Base-by-base conservation (phyloP, 2,113 vertebrate genomes). In the Prionailurus bengalensis region DNA sequence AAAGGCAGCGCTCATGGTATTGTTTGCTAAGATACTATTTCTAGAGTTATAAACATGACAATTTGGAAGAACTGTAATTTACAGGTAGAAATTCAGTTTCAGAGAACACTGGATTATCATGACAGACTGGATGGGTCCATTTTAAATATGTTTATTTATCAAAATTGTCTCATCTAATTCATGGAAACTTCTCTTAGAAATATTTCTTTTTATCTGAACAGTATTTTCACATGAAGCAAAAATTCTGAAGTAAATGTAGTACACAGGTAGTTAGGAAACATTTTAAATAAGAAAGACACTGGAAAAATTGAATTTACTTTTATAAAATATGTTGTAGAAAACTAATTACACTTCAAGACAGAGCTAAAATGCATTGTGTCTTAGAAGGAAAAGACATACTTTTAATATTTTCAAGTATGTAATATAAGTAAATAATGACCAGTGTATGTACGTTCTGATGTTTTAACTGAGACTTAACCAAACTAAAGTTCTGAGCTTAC, bases 1-100 rank as follows among this genome's bases (percentile, higher is more conserved):
- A 87, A 42, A 94, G n/a, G 39, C 9, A 81, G 2, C 8, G 66
- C 9, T 53, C 27, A 61, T 29, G 3, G 58, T 88, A 14, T 5
- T 66, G 9, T 86, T 83, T 81, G 48, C n/a, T 55, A 92, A 94
- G 92, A 89, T 45, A 84, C 73, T 91, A 94, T 89, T 95, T 84
- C 42, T 36, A 78, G 39, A 94, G 29, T 68, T 79, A 85, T 80
- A 74, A 89, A 87, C 7, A 88, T 92, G 33, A 58, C 84, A 81
- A 94, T 80, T 81, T 76, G 11, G 14, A 93, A 70, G 4, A 61
- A 73, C 11, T 84, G 1, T 31, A 95, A 96, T 3, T 95, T 80
- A 85, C 1, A 7, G 13, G 7, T 12, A 90, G 39, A 94, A 61
- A 90, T 53, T 92, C 25, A 86, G 23, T 79, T 94, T 95, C 78